phyloP scores from a whole-genome alignment of 2,113 vertebrate species.

The Cyprinodon tularosa region DNA sequence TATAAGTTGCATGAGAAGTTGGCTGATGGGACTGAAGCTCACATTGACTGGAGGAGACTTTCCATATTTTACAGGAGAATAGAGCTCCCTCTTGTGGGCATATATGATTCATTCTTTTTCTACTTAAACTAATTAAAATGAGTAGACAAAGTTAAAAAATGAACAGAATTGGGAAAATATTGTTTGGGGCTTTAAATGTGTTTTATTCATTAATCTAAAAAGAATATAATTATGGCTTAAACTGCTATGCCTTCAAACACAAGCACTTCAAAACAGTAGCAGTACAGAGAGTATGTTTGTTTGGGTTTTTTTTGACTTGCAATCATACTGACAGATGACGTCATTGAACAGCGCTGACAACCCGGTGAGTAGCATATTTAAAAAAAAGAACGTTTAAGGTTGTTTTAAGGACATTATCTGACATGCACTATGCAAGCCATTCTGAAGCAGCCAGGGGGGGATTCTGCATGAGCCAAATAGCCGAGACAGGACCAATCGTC shows the following conservation, averaged over 20 bases:
- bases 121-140: background rate
- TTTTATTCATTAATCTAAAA: background rate
- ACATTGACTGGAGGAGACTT: background rate
- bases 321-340: background rate
- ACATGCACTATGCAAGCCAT: too few relatives aligned
- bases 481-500: too few relatives aligned
- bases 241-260: background rate
- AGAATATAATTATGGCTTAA: background rate
- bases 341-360: too few relatives aligned
- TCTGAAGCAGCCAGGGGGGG: too few relatives aligned
- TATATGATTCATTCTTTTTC: background rate
- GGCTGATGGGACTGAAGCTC: background rate
- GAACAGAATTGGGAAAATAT: background rate
- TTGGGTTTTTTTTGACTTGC: background rate
- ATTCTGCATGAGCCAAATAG: too few relatives aligned
- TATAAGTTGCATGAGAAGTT: background rate
- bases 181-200: background rate
- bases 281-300: background rate
- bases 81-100: constrained; percentile 46
- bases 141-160: background rate
- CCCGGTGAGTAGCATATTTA: too few relatives aligned
- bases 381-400: too few relatives aligned
- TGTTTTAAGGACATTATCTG: too few relatives aligned
- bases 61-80: background rate
- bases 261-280: background rate